Evolutionary conservation across 2,113 vertebrate genomes (phyloP), one percentile per base, ranked within the genome.

Genomic region (crab-eating macaque (Macaca fascicularis)): DNA sequence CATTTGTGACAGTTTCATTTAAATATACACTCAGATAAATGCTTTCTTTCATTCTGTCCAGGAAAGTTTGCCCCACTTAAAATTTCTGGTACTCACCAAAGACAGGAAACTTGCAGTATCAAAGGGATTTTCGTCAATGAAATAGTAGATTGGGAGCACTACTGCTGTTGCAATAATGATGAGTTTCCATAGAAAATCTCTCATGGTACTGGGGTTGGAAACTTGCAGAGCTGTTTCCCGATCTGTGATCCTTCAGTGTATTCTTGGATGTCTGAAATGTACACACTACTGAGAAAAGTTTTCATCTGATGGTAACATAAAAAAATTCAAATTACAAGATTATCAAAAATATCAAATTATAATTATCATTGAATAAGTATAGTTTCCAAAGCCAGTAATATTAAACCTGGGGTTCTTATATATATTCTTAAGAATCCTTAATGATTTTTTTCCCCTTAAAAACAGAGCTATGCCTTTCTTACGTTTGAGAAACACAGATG

Each of bases 71-170:
- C 14, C 22, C 52, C 20, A 59, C 11, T 50, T 14, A 32, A 45
- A 59, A n/a, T 82, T 89, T 92, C 40, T 76, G 78, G 25, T 90
- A 95, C 97, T 97, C 69, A 97, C 94, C 59, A 43, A 82, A 81
- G 97, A 72, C 27, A 97, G 75, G 85, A 93, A 94, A 35, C 94
- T 94, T 64, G 94, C 19, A 20, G 55, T 69, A 50, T 97, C 84
- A 45, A 94, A 87, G 27, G 85, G 92, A 22, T 93, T 95, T 86
- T 95, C 89, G 2, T 9, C 92, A 38, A 95, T 78, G n/a, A 97
- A 97, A 55, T 81, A 72, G 40, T 87, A 43, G 45, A 92, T 11
- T 0, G 43, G 38, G 11, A 87, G 40, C n/a, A 83, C 16, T 6
- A 59, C 11, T 1, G 11, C 75, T 32, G 70, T 52, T 13, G 13